These are phyloP conservation scores for Vanacampus margaritifer DNA, from an alignment of 2,113 vertebrate species.

Conservation along the genomic window DNA sequence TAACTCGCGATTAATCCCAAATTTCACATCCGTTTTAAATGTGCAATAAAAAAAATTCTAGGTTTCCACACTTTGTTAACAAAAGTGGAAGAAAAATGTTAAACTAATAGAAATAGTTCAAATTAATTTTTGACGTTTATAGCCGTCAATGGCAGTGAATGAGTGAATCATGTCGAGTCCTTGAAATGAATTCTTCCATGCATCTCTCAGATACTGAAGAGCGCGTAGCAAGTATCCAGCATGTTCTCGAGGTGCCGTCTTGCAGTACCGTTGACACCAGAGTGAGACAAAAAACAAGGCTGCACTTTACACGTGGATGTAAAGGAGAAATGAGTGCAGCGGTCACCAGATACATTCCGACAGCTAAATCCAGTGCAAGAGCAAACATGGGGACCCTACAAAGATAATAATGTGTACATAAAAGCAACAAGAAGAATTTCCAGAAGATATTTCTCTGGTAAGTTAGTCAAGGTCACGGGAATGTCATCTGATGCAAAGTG, in stretches of 20 bases:
- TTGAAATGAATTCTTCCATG: neutral
- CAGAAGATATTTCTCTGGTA: neutral
- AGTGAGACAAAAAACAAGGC: conserved; percentile 25
- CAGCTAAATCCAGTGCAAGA: neutral
- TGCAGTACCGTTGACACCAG: conserved; percentile 26
- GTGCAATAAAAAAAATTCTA: no score
- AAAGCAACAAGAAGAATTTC: neutral
- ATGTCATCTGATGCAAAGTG: no score
- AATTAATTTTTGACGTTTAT: no score
- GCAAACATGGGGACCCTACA: neutral
- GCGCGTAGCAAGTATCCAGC: neutral
- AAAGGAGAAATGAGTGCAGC: conserved; percentile 4
- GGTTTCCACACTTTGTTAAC: no score
- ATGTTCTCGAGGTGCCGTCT: conserved; percentile 25
- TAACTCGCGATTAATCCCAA: no score
- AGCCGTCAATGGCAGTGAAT: no score
- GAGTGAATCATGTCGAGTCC: neutral
- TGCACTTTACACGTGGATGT: neutral
- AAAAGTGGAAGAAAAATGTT: no score
- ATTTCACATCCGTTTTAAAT: no score
- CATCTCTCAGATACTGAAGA: conserved; percentile 36
- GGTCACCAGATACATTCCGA: neutral
- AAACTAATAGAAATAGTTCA: no score
- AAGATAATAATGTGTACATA: neutral
- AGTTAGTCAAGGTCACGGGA: neutral